These are phyloP conservation scores for Channa argus DNA, from an alignment of 2,113 vertebrate genomes.

Conservation along the genomic window DNA sequence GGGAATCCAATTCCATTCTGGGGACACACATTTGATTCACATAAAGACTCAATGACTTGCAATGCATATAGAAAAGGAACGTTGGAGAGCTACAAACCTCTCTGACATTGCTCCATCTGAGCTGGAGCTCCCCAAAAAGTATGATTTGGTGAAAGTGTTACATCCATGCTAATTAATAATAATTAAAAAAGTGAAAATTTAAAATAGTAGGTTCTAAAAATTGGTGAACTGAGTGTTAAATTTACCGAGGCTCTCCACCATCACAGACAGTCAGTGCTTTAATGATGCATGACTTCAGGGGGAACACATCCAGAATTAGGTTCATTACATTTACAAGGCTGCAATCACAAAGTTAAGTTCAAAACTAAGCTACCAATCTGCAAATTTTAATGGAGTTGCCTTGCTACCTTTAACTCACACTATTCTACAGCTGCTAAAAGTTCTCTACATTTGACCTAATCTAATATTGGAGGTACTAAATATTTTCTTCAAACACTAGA, in stretches of 20 bases:
- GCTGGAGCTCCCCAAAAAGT: not conserved
- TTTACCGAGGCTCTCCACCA: conserved; percentile 16
- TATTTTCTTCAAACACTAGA: conserved; percentile 23
- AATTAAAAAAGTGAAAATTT: not conserved
- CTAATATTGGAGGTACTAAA: conserved; percentile 22
- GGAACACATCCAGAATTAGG: conserved; percentile 49
- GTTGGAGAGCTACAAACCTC: conserved; percentile 19
- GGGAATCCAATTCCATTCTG: conserved; percentile 54
- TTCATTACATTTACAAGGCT: conserved; percentile 52
- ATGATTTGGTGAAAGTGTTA: not conserved
- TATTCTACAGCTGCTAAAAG: conserved; percentile 8
- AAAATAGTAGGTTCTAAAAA: conserved; percentile 18
- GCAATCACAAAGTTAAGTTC: conserved; percentile 27
- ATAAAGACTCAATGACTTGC: conserved; percentile 45
- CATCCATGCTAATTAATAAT: not conserved
- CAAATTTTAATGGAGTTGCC: conserved; percentile 35
- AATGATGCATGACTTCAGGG: conserved; percentile 54
- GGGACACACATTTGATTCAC: conserved; percentile 51
- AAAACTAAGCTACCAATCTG: conserved; percentile 50
- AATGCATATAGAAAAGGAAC: conserved; percentile 9
- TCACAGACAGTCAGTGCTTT: conserved; percentile 45
- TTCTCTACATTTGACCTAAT: conserved; percentile 30
- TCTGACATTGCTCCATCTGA: conserved; percentile 13
- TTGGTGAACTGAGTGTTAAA: conserved; percentile 10
- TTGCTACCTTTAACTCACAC: conserved; percentile 9